A percentile compares a stretch with the other conserved stretches of the same genome.
Conservation (phyloP, 2,888 invertebrate genomes). For the Eristalinus sepulchralis region DNA sequence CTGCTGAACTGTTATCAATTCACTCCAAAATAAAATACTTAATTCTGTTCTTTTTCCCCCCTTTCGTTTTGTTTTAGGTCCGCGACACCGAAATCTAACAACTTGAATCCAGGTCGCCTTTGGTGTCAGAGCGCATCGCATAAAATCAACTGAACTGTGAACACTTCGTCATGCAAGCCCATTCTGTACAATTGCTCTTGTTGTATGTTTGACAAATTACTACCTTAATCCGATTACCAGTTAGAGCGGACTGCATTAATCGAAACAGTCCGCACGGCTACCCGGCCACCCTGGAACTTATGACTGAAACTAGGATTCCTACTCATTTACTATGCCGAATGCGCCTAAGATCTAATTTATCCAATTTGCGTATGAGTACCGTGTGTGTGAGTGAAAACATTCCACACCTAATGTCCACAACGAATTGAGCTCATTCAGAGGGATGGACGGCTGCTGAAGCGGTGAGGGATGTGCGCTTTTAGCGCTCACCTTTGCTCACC, state of each 20-base stretch:
- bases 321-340: conserved; percentile 59
- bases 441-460: neutral
- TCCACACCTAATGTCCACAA: conserved; percentile 10
- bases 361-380: neutral
- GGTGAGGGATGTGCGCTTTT: neutral
- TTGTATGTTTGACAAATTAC: conserved; percentile 59
- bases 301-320: conserved; percentile 11
- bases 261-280: conserved; percentile 18
- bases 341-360: conserved; percentile 55
- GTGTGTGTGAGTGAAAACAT: conserved; percentile 18
- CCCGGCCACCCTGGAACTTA: neutral
- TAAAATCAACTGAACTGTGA: neutral
- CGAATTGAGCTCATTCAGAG: neutral
- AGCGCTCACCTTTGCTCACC: neutral
- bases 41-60: neutral
- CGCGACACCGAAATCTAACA: too few species aligned
- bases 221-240: conserved; percentile 67
- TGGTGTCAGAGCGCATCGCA: neutral
- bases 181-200: conserved; percentile 62
- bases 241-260: conserved; percentile 51
- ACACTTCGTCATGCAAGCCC: conserved; percentile 23
- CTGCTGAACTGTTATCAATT: too few species aligned
- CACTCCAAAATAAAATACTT: too few species aligned
- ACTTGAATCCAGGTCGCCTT: neutral
- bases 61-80: neutral